Base-by-base conservation (phyloP, 1,140 invertebrate genomes). In the Asbolus verrucosus region DNA sequence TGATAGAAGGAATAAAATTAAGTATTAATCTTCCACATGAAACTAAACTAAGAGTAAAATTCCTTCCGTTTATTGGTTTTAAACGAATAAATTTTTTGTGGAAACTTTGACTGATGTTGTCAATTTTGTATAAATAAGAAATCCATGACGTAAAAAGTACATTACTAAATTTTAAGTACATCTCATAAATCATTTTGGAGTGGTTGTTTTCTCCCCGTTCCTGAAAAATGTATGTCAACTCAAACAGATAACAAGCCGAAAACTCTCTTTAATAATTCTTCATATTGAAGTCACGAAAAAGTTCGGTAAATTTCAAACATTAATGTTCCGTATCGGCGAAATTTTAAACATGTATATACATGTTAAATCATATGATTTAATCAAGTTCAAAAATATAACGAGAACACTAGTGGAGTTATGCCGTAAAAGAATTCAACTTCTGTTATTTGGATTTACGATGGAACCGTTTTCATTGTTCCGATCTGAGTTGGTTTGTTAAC, bases 91-190 rank as follows among this genome's bases (percentile, higher is more conserved):
- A 6, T 54, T 54, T 19, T 54, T 54, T 24, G 46, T n/a, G 5
- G 8, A 19, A 21, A 11, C 18, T 62, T 63, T 19, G 33, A 39
- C 16, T 1, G 13, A 41, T 27, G 39, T 59, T 59, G 50, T 39
- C 61, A 63, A 63, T 63, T 39, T 27, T 8, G 21, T 9, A 39
- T 39, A 41, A 63, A 63, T 36, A 62, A 62, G 33, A 38, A 41
- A 41, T 63, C 61, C 33, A 21, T 18, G 33, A 39, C 31, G 61
- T 54, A 54, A 54, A 54, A 39, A 63, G 33, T 41, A 41, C 33
- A 63, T 63, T 63, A 39, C 33, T 38, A 63, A 63, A 63, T 62
- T 62, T 62, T 63, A 63, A 63, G 33, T 63, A 27, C 33, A 31
- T 24, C 61, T 15, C 33, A 63, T 63, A 63, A 63, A 63, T 63